Evolutionary conservation across 2,888 invertebrate genomes (phyloP).

Genomic region (Craniophora ligustri): DNA sequence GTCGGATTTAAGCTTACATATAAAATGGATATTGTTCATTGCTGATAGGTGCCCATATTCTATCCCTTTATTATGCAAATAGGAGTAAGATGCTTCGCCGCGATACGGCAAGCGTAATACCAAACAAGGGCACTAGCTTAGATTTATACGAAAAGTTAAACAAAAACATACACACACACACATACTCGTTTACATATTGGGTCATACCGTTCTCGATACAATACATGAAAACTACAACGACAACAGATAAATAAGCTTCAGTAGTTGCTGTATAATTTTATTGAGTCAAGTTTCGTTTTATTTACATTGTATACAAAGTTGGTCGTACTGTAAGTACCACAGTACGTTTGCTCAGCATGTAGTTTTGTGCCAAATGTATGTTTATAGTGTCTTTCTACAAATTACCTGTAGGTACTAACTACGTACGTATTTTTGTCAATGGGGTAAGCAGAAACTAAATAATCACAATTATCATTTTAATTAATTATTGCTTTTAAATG

Average conservation of each 20-base stretch:
- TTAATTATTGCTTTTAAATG: too few species aligned
- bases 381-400: too few species aligned
- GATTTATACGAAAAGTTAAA: conserved; percentile 53
- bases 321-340: too few species aligned
- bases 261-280: neutral
- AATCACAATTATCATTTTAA: too few species aligned
- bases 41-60: conserved; percentile 52
- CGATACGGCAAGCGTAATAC: conserved; percentile 36
- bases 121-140: conserved; percentile 44
- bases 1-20: conserved; percentile 39
- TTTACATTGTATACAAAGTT: neutral
- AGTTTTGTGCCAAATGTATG: too few species aligned
- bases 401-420: too few species aligned
- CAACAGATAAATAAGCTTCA: conserved; percentile 12
- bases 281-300: neutral
- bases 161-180: conserved; percentile 36
- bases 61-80: conserved; percentile 57
- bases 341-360: too few species aligned
- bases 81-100: conserved; percentile 39
- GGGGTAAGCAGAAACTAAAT: too few species aligned
- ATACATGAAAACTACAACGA: conserved; percentile 4
- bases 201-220: conserved; percentile 12
- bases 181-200: conserved; percentile 26
- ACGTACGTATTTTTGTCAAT: too few species aligned
- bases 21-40: conserved; percentile 52